Base-by-base conservation (phyloP, 2,888 invertebrate species). In the Drosophila meridionalis region DNA sequence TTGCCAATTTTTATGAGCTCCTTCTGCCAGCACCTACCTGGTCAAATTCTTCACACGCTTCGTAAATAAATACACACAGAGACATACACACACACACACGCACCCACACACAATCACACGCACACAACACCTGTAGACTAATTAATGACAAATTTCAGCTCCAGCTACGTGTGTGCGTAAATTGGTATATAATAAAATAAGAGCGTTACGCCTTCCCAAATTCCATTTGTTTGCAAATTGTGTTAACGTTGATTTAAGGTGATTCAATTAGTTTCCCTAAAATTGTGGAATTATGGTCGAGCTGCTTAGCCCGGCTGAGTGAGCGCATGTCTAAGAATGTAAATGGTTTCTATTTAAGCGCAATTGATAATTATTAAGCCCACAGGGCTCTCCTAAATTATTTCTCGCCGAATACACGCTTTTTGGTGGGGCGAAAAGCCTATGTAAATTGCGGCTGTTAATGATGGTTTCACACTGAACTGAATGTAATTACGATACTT, bases 1-100 rank as follows among this genome's bases (percentile, higher is more conserved):
- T 84, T 80, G 88, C 86, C 87, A 88, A 86, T 86, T 86, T 87
- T 86, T 83, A 88, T 87, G 85, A 78, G 87, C 82, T 67, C 47
- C 67, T 61, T 55, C 65, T 52, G 36, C 48, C 79, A 62, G 32
- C 57, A 64, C 63, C 61, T 48, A 61, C 64, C 50, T 52, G 69
- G 69, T 72, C 78, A 67, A 78, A 68, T 73, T 73, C 80, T 68
- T 62, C 57, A 68, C 76, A 74, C 69, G 58, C 69, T 68, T 69
- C 70, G 53, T 34, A 62, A 61, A 65, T 56, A 75, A 63, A 72
- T 50, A 72, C 64, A 63, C 26, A 36, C 8, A 34, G 34, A 34
- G 11, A 47, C n/a, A 34, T 26, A n/a, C 7, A 43, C 20, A 34
- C 30, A 20, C n/a, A 2, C 12, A 38, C 12, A 38, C 12, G 1